phyloP scores from a whole-genome alignment of 1,140 invertebrate species.

The Littorina saxatilis region DNA sequence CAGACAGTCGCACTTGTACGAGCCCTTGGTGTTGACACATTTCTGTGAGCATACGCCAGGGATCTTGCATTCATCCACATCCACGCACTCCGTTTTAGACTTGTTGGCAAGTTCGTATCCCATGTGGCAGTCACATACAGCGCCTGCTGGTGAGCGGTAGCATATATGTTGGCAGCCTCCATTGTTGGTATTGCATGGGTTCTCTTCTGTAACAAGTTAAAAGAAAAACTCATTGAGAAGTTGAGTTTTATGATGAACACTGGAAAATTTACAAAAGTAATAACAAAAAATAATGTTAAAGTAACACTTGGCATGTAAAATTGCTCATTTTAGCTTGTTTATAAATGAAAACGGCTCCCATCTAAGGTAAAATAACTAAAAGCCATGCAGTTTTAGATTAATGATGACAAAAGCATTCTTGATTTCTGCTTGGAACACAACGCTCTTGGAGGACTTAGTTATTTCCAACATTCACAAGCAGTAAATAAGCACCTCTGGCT shows the following conservation, averaged over 20 bases:
- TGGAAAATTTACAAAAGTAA: background rate
- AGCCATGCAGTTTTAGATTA: too few species aligned
- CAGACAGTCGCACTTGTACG: slow-evolving; percentile 93
- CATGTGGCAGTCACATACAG: slow-evolving; percentile 56
- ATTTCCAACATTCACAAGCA: too few species aligned
- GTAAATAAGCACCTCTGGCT: too few species aligned
- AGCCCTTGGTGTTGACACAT: slow-evolving; percentile 93
- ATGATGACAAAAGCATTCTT: too few species aligned
- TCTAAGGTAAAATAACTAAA: too few species aligned
- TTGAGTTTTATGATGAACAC: background rate
- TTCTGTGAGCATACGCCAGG: slow-evolving; percentile 92
- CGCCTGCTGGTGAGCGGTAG: slow-evolving; percentile 37
- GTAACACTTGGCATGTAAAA: background rate
- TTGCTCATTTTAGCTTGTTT: background rate
- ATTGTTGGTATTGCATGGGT: slow-evolving; percentile 60
- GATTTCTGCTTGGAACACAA: too few species aligned
- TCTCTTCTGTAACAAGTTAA: slow-evolving; percentile 41
- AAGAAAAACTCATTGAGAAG: slow-evolving; percentile 5
- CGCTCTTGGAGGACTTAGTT: too few species aligned
- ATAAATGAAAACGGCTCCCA: too few species aligned
- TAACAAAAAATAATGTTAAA: background rate
- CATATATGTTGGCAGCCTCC: slow-evolving; percentile 57
- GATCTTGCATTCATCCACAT: slow-evolving; percentile 94
- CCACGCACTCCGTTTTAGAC: slow-evolving; percentile 76
- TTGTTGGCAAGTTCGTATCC: slow-evolving; percentile 53